Conservation (phyloP, 1,140 invertebrate species). For the Neomicropteryx cornuta region DNA sequence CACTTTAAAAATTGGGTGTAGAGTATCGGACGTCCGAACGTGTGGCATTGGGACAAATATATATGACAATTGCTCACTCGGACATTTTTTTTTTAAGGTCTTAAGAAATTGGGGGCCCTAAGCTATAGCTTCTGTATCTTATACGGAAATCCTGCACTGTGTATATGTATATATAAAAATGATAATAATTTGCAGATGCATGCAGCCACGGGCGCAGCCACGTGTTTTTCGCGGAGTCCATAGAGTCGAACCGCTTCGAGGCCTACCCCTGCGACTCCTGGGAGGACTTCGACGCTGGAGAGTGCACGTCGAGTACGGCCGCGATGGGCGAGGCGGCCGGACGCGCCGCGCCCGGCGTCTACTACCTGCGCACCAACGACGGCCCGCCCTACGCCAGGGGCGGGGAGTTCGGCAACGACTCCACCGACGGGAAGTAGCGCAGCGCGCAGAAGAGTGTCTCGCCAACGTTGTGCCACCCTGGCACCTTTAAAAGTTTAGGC, state of each 20-base stretch:
- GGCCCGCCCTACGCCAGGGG: constrained; percentile 38
- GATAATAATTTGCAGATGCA: no score
- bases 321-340: constrained; percentile 49
- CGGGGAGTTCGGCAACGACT: constrained; percentile 8
- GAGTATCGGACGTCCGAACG: no score
- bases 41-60: no score
- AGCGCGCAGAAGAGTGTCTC: no score
- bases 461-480: no score
- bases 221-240: constrained; percentile 57
- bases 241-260: constrained; percentile 43
- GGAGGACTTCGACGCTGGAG: constrained; percentile 41
- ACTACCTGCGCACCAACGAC: constrained; percentile 47
- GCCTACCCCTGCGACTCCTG: constrained; percentile 47
- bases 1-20: no score
- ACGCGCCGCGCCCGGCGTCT: constrained; percentile 41
- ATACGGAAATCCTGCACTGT: constrained; percentile 1
- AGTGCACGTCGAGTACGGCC: constrained; percentile 37
- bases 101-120: no score
- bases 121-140: neutral
- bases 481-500: no score
- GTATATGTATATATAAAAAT: no score
- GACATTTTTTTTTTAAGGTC: neutral
- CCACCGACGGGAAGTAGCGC: no score
- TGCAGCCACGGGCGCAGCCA: constrained; percentile 63
- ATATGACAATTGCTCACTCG: no score